Conservation (phyloP, 2,888 invertebrate species). For the Proisotoma minuta region DNA sequence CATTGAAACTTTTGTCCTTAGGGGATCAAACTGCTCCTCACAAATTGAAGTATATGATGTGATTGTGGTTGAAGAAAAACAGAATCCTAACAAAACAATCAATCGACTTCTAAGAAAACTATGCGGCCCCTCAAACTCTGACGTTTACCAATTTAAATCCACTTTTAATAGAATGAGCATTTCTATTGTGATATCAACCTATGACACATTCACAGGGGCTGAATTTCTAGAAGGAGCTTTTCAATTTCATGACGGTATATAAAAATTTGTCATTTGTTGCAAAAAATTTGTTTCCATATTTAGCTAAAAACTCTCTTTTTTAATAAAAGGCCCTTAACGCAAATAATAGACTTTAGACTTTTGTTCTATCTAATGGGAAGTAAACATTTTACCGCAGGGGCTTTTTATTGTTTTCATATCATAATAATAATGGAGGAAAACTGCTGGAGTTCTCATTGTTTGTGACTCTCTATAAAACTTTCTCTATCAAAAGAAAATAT, state of each 20-base stretch:
- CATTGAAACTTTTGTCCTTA: not conserved
- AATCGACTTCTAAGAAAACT: slow-evolving; percentile 5
- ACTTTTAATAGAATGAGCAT: not conserved
- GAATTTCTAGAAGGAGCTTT: slow-evolving; percentile 10
- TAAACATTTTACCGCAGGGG: too few relatives aligned
- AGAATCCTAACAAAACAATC: slow-evolving; percentile 1
- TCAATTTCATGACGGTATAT: slow-evolving; percentile 13
- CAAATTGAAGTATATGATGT: slow-evolving; percentile 14
- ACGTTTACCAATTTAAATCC: slow-evolving; percentile 11
- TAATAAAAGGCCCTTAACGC: too few relatives aligned
- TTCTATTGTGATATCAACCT: not conserved
- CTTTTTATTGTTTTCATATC: too few relatives aligned
- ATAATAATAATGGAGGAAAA: too few relatives aligned
- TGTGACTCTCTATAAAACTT: too few relatives aligned
- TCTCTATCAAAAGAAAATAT: too few relatives aligned
- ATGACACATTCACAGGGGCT: not conserved
- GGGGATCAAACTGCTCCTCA: slow-evolving; percentile 16
- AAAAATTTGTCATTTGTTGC: not conserved
- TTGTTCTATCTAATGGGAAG: too few relatives aligned
- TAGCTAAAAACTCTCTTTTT: not conserved
- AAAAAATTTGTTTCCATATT: not conserved
- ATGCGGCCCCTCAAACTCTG: slow-evolving; percentile 4
- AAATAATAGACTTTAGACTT: too few relatives aligned
- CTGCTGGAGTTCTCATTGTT: too few relatives aligned
- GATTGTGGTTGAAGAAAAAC: not conserved